A percentile compares a stretch with the other conserved stretches of the same genome.
These are phyloP conservation scores for Pomatorhinus ruficollis DNA, from an alignment of 2,113 vertebrate species.

Conservation along the genomic window DNA sequence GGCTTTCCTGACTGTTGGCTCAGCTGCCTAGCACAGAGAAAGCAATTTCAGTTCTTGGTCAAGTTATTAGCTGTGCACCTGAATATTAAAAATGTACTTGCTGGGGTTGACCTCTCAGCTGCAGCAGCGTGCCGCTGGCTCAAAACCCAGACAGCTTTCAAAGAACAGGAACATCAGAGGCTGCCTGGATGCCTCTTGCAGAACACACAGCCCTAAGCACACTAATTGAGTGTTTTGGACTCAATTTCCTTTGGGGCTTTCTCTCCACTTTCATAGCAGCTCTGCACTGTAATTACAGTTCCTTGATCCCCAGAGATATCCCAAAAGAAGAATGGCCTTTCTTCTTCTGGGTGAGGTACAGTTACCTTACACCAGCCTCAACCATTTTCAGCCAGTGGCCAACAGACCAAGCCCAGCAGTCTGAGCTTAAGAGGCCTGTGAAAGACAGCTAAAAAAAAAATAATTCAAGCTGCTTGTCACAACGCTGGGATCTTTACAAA, in stretches of 20 bases:
- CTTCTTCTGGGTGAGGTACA: neutral
- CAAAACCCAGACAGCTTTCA: neutral
- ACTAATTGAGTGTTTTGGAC: neutral
- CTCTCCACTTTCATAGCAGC: neutral
- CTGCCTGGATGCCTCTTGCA: neutral
- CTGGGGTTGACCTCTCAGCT: neutral
- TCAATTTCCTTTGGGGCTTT: neutral
- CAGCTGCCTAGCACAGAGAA: neutral
- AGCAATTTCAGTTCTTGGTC: neutral
- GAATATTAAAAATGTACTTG: neutral
- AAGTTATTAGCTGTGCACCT: neutral
- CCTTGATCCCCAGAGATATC: conserved; percentile 1
- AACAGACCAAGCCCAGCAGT: neutral
- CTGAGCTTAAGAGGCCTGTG: neutral
- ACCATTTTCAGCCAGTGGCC: neutral
- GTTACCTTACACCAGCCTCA: neutral
- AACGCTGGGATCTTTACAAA: neutral
- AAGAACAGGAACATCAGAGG: neutral
- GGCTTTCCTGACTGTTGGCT: neutral
- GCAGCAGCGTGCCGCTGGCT: rapidly evolving
- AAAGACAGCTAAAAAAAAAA: neutral
- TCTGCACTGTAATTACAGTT: conserved; percentile 1
- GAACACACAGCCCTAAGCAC: neutral
- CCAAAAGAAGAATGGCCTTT: conserved; percentile 4
- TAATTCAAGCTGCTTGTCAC: neutral